Conservation (phyloP, 2,888 invertebrate species). For the Poecilobothrus nobilitatus region DNA sequence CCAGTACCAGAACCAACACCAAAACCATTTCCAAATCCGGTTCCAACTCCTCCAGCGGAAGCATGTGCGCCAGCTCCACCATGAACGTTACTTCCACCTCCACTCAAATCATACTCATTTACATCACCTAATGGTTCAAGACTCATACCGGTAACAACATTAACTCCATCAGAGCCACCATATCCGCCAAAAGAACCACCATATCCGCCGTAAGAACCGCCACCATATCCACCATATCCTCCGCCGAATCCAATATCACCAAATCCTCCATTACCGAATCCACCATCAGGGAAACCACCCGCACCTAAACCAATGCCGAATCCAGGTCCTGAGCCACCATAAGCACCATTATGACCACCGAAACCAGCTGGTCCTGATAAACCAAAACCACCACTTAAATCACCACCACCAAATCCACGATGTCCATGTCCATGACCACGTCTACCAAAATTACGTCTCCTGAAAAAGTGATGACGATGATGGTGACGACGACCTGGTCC, state of each 20-base stretch:
- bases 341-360: not conserved
- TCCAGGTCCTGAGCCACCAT: not conserved
- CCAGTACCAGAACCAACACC: not conserved
- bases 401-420: not conserved
- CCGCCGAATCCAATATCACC: not conserved
- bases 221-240: constrained; percentile 12
- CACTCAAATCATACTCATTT: no score
- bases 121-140: not conserved
- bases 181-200: not conserved
- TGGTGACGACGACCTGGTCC: constrained; percentile 4
- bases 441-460: not conserved
- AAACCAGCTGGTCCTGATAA: not conserved
- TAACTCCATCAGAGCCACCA: not conserved
- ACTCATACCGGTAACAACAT: not conserved
- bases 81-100: no score
- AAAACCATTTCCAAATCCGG: constrained; percentile 10
- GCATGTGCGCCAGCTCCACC: no score
- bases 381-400: not conserved
- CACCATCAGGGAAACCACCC: no score
- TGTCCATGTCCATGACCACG: not conserved
- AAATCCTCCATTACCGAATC: no score
- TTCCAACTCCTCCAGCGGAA: no score
- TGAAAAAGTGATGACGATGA: no score
- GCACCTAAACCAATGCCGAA: not conserved
- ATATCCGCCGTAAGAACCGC: not conserved